Base-by-base conservation (phyloP, 53 echinoderm and acorn worm species). In the Actinopyga echinites region DNA sequence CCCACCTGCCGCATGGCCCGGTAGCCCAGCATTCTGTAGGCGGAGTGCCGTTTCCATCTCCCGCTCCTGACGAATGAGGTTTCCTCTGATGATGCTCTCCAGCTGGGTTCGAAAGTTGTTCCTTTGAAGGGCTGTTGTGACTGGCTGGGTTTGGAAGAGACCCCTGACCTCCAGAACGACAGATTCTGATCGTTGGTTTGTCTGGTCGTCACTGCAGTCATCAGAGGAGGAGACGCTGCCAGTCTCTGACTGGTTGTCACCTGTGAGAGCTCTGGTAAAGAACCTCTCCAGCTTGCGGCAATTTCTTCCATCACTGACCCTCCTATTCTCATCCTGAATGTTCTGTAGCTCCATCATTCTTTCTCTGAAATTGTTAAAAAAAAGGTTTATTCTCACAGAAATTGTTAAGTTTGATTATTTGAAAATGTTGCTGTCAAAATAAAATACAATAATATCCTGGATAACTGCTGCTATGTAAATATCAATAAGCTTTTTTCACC, bases 21-120 rank as follows among this genome's bases (percentile, higher is more conserved):
- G 84, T 31, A 95, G 80, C 20, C 95, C 95, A 11, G 93, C 93
- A 8, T 86, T 57, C 9, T 88, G 86, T 35, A 95, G 87, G 35
- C 95, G 79, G 23, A 93, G 71, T 1, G 93, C 93, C 7, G 85
- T 79, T 38, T 96, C 85, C 17, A 93, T 68, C 60, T 94, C 96
- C 1, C 82, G 83, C 43, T 96, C 96, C 59, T 96, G 96, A 6
- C 96, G 84, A 10, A 87, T 73, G 6, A 96, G 26, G 9, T 83
- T 91, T 13, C 92, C 90, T 29, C 96, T 80, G 19, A 96, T 91
- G 53, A 92, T 91, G 64, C 86, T 84, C 66, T 96, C 96, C 30
- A 96, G 85, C n/a, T 94, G 84, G 32, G 84, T 83, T 15, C 93
- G 80, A 61, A 96, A 96, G 11, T 56, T 62, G 12, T 82, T 30